Evolutionary conservation across 1,140 invertebrate genomes (phyloP), one percentile per base, ranked within the genome.

Genomic region (Hyposmocoma kahamanoa): DNA sequence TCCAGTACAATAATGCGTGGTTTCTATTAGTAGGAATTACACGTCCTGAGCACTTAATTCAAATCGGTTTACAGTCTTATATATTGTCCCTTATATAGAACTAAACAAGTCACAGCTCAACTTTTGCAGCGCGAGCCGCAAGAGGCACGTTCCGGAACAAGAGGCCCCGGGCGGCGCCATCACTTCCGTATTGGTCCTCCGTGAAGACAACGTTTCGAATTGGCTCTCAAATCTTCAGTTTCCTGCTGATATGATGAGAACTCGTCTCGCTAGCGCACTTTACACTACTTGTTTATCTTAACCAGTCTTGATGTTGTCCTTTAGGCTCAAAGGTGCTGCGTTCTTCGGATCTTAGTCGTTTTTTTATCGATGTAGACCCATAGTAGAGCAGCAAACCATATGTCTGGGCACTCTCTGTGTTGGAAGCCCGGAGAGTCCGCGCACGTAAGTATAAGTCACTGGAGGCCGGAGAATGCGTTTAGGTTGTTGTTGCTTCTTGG

Each of bases 391-490:
- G 50, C 60, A 79, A 0, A 83, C 77, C 17, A 68, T 56, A 42
- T 75, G 89, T 39, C 90, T 87, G 0, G 93, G 92, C 2, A 94
- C 91, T 62, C 93, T 87, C 67, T 94, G 92, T 1, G 93, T 94
- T 0, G 93, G 93, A 13, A 95, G 76, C 1, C 94, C 94, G 1
- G 93, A 94, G 39, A 94, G 86, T 30, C 94, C 94, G 50, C 90
- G 89, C 1, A 94, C 90, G 69, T 95, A 95, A 1, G 91, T 93
- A 72, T 95, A 94, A 0, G 91, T 90, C 0, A 93, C 90, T 0
- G 93, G 93, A 18, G 92, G 88, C 18, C 94, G 82, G 1, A 94
- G 83, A 26, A 94, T 94, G 32, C 90, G 87, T 59, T 92, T 92
- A 0, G 90, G 91, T 50, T 90, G 88, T 1, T 84, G 73, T 41